phyloP scores from a whole-genome alignment of 2,888 invertebrate genomes.

The Serripes groenlandicus region DNA sequence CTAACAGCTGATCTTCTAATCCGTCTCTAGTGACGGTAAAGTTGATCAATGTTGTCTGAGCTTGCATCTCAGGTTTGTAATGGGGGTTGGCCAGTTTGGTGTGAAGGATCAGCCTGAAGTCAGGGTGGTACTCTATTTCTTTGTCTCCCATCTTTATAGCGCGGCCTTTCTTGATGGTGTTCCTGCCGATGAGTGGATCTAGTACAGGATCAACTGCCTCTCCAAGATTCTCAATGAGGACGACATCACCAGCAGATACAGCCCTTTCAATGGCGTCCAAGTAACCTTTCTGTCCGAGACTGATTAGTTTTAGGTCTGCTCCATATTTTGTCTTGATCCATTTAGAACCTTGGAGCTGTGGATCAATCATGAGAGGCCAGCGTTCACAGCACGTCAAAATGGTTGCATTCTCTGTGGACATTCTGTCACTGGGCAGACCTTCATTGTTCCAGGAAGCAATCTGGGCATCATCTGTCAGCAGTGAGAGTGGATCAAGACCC shows the following conservation, averaged over 20 bases:
- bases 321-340: slow-evolving; percentile 98
- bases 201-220: slow-evolving; percentile 97
- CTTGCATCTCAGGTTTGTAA: slow-evolving; percentile 99
- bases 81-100: slow-evolving; percentile 99
- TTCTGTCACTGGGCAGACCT: slow-evolving; percentile 97
- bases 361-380: slow-evolving; percentile 99
- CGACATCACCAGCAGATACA: slow-evolving; percentile 93
- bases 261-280: slow-evolving; percentile 93
- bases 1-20: slow-evolving; percentile 97
- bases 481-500: slow-evolving; percentile 93
- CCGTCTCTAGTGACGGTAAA: slow-evolving; percentile 99
- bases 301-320: slow-evolving; percentile 91
- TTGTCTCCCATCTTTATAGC: slow-evolving; percentile 99
- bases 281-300: slow-evolving; percentile 96
- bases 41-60: slow-evolving; percentile 98
- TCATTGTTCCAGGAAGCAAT: slow-evolving; percentile 99
- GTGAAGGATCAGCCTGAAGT: slow-evolving; percentile 95
- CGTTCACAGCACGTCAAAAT: slow-evolving; percentile 97
- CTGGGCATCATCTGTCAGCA: slow-evolving; percentile 97
- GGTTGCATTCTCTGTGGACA: slow-evolving; percentile 99
- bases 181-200: slow-evolving; percentile 95
- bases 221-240: slow-evolving; percentile 96
- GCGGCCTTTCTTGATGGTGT: slow-evolving; percentile 96
- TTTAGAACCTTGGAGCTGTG: slow-evolving; percentile 95
- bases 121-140: slow-evolving; percentile 96